Evolutionary conservation across 2,113 vertebrate genomes (phyloP), one percentile per base, ranked within the genome.

Genomic region (Glaucidium brasilianum): DNA sequence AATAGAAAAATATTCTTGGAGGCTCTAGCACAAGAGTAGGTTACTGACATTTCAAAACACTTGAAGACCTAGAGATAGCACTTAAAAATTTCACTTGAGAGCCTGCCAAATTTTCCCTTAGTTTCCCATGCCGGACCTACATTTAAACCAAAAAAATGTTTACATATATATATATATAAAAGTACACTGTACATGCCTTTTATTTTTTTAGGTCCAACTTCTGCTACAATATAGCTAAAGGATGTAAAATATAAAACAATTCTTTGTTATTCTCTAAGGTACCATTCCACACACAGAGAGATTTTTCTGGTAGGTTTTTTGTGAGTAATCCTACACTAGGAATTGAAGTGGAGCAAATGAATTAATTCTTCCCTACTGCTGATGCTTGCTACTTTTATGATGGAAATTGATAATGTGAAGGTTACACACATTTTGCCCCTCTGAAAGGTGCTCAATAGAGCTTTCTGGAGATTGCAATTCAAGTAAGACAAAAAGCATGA

Each of bases 281-380:
- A 47, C 9, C 8, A 55, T 66, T 34, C 9, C 50, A 83, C 29
- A 85, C 49, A 59, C 1, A 47, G 11, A 0, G 0, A 52, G 9
- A 35, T 68, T 1, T 32, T 76, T 76, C n/a, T 60, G 22, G 14
- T 17, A 67, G 27, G 79, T 93, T 92, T 82, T 34, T 73, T 32
- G 30, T 59, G 30, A 74, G 73, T 39, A 69, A 75, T 55, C 47
- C 47, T 74, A 41, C 15, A 50, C 32, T 55, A 49, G 14, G 19
- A 92, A 86, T 41, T 21, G n/a, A 64, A 88, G 68, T 62, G 7
- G 12, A 92, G 10, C n/a, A 72, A 26, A 23, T 56, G 60, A 92
- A 50, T 58, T 78, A 85, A 62, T 43, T 93, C 81, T 85, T 75
- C 47, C 12, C 23, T 91, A 47, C 35, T 50, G 9, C 12, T 64